These are phyloP conservation scores for Fringilla coelebs DNA, from an alignment of 2,797 vertebrate species.

Conservation along the genomic window DNA sequence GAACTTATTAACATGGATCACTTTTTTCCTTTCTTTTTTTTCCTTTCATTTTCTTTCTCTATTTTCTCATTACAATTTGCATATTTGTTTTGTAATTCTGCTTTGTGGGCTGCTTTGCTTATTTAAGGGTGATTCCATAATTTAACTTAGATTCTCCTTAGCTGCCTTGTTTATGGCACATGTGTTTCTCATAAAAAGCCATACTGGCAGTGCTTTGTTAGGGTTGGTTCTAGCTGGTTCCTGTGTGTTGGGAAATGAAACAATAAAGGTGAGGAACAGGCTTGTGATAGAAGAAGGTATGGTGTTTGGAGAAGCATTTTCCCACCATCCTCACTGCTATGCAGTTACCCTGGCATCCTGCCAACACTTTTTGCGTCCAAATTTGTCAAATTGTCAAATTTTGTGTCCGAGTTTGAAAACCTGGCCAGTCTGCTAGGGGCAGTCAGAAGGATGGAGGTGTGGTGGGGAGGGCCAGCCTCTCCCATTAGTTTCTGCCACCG, in stretches of 20 bases:
- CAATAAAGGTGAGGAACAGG: background rate
- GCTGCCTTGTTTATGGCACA: background rate
- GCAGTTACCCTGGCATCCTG: background rate
- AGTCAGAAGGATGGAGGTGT: background rate
- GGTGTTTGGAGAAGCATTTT: background rate
- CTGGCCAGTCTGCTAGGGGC: background rate
- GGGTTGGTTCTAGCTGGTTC: background rate
- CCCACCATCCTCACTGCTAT: background rate
- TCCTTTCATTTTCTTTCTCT: background rate
- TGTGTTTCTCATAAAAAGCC: background rate
- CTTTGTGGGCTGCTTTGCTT: background rate
- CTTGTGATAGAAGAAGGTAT: background rate
- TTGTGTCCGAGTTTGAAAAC: background rate
- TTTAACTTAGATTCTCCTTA: background rate
- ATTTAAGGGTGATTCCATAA: background rate
- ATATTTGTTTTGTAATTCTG: background rate
- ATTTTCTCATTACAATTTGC: background rate
- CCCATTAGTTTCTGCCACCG: background rate
- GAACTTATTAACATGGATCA: background rate
- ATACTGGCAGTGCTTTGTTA: background rate
- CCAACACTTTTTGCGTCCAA: background rate
- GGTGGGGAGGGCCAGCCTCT: background rate
- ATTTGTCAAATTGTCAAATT: background rate
- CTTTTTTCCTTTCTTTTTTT: background rate
- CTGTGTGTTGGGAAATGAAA: background rate